A percentile compares a stretch with the other conserved stretches of the same genome.
phyloP scores from a whole-genome alignment of 2,888 invertebrate species.

The Parascotia fuliginaria region DNA sequence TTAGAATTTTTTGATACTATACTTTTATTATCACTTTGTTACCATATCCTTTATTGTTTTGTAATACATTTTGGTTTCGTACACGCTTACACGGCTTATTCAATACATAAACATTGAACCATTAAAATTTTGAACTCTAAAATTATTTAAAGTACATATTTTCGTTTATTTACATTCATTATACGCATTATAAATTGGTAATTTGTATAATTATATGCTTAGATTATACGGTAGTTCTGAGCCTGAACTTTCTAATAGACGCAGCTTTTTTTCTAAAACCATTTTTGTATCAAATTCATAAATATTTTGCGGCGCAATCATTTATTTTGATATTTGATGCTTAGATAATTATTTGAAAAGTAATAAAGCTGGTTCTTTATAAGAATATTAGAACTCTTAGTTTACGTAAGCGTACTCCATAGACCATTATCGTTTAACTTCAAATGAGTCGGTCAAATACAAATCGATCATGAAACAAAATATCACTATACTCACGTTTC shows the following conservation, averaged over 20 bases:
- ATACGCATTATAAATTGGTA: conserved; percentile 27
- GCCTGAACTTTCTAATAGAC: conserved; percentile 19
- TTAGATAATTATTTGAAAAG: conserved; percentile 36
- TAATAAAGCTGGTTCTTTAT: conserved; percentile 18
- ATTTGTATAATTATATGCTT: conserved; percentile 31
- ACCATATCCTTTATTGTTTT: conserved; percentile 33
- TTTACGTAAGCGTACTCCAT: no score
- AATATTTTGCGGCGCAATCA: conserved; percentile 45
- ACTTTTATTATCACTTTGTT: conserved; percentile 46
- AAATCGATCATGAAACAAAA: no score
- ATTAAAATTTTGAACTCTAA: conserved; percentile 33
- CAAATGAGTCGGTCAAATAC: no score
- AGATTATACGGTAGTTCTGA: conserved; percentile 25
- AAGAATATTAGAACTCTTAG: conserved; percentile 7
- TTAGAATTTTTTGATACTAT: conserved; percentile 52
- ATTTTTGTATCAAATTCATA: conserved; percentile 32
- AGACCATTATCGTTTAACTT: no score
- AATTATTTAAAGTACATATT: conserved; percentile 23
- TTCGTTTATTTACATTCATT: conserved; percentile 20
- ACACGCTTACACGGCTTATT: conserved; percentile 75
- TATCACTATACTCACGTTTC: conserved; percentile 30
- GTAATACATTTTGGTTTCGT: conserved; percentile 44
- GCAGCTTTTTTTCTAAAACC: conserved; percentile 34
- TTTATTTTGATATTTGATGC: conserved; percentile 29
- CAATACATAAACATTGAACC: conserved; percentile 40